These are phyloP conservation scores for Morone chrysops DNA, from an alignment of 2,113 vertebrate genomes.

Conservation along the genomic window DNA sequence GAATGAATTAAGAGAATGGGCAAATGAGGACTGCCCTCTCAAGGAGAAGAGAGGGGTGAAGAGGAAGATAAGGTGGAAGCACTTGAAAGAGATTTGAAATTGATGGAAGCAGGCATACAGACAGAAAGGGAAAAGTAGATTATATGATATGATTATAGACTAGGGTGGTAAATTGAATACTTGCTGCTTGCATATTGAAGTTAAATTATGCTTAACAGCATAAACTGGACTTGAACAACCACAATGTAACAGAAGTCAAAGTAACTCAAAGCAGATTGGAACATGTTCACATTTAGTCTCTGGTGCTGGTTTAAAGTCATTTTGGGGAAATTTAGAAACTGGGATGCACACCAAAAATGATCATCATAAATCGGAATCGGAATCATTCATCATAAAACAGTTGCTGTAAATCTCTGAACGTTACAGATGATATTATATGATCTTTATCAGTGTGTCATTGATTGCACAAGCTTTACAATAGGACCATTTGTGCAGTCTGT, in stretches of 20 bases:
- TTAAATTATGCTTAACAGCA: background rate
- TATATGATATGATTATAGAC: too few relatives aligned
- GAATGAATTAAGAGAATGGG: slow-evolving; percentile 23
- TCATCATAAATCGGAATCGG: too few relatives aligned
- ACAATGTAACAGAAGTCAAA: background rate
- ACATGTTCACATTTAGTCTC: background rate
- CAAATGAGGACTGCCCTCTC: background rate
- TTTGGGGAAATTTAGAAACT: background rate
- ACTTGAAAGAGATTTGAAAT: slow-evolving; percentile 26
- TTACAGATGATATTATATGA: background rate
- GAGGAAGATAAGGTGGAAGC: background rate
- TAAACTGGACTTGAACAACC: background rate
- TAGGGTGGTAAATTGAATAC: background rate
- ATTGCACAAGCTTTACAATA: background rate
- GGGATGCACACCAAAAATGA: background rate
- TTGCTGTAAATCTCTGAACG: background rate
- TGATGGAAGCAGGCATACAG: background rate
- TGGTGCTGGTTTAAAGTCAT: background rate
- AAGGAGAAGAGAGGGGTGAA: background rate
- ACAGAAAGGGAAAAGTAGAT: background rate
- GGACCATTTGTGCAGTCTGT: background rate
- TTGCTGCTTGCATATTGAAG: background rate
- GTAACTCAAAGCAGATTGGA: background rate
- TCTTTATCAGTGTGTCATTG: background rate
- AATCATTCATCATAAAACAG: background rate